Percentiles rank a stretch among this genome's conserved stretches.
phyloP scores from a whole-genome alignment of 2,888 invertebrate genomes.

The Metellina segmentata region DNA sequence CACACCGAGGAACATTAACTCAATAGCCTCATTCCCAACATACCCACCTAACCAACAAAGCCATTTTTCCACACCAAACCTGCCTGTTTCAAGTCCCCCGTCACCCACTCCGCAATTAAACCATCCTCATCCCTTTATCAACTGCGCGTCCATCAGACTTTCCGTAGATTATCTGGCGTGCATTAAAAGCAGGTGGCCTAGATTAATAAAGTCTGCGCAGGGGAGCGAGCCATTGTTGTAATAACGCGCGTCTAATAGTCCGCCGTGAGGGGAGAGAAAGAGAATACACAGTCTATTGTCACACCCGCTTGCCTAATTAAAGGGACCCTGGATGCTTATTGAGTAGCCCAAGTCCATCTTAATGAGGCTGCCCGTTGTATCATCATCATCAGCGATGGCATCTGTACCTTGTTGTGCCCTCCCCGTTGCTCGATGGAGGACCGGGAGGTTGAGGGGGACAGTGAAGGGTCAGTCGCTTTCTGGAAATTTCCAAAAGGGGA shows the following conservation, averaged over 20 bases:
- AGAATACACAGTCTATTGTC: constrained; percentile 72
- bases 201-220: constrained; percentile 70
- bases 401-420: constrained; percentile 66
- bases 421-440: constrained; percentile 26
- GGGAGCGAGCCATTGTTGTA: constrained; percentile 66
- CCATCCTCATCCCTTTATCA: constrained; percentile 21
- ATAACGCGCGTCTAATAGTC: constrained; percentile 71
- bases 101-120: constrained; percentile 14
- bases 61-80: not conserved
- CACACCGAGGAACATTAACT: too few relatives aligned
- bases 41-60: not conserved
- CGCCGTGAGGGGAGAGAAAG: constrained; percentile 42
- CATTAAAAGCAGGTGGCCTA: constrained; percentile 74
- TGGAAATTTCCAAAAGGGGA: constrained; percentile 34
- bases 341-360: constrained; percentile 76
- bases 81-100: not conserved
- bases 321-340: constrained; percentile 72
- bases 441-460: constrained; percentile 13
- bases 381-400: constrained; percentile 73
- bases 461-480: constrained; percentile 41
- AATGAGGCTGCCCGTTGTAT: constrained; percentile 74
- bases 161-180: constrained; percentile 57
- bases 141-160: not conserved
- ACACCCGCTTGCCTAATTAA: constrained; percentile 73
- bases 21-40: too few relatives aligned